Evolutionary conservation across 2,888 invertebrate species (phyloP).

Genomic region (Notodonta dromedarius): DNA sequence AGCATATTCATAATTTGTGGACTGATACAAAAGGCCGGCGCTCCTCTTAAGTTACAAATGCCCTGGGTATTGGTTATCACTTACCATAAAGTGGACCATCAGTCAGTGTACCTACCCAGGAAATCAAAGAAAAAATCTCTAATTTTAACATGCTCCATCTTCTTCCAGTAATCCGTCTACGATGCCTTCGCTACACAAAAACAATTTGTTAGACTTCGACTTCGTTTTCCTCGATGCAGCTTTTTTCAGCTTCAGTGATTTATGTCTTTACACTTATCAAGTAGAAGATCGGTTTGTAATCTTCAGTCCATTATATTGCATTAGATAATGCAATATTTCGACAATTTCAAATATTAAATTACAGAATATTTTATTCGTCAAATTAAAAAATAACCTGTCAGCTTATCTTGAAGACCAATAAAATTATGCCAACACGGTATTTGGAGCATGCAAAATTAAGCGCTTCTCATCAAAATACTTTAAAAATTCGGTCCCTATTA

Average conservation of each 20-base stretch:
- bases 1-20: no score
- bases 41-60: no score
- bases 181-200: background rate
- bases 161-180: background rate
- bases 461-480: background rate
- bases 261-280: background rate
- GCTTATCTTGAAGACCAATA: background rate
- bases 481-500: conserved; percentile 14
- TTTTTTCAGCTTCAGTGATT: background rate
- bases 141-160: background rate
- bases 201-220: background rate
- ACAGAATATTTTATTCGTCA: no score
- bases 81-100: no score
- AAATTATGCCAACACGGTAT: background rate
- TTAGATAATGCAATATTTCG: no score
- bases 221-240: background rate
- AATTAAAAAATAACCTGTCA: no score
- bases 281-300: no score
- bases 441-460: background rate
- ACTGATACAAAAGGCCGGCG: no score
- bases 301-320: no score
- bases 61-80: no score
- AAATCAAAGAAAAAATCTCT: background rate
- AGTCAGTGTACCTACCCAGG: no score
- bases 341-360: no score